Evolutionary conservation across 2,888 invertebrate species (phyloP).

Genomic region (Cryptophagus acutangulus): DNA sequence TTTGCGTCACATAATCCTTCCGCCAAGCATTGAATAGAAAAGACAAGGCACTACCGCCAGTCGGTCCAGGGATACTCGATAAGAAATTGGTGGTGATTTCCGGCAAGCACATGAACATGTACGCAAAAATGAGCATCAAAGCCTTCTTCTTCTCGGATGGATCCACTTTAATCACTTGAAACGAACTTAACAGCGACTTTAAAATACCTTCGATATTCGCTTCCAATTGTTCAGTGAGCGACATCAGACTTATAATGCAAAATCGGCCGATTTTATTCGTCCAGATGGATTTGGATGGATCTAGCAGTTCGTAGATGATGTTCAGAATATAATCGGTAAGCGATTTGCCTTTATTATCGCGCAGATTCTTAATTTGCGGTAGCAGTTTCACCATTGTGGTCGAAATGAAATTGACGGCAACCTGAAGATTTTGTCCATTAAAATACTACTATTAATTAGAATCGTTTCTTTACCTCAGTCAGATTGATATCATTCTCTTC

Average conservation of each 20-base stretch:
- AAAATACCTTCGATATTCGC: constrained; percentile 26
- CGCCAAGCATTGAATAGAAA: constrained; percentile 28
- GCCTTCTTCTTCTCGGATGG: constrained; percentile 13
- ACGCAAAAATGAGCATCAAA: constrained; percentile 26
- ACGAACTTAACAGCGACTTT: constrained; percentile 24
- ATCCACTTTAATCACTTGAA: constrained; percentile 20
- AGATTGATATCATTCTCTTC: constrained; percentile 20
- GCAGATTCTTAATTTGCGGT: constrained; percentile 17
- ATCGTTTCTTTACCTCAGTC: constrained; percentile 24
- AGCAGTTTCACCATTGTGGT: constrained; percentile 15
- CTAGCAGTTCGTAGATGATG: constrained; percentile 19
- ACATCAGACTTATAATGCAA: constrained; percentile 23
- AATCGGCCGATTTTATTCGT: constrained; percentile 23
- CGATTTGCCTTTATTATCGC: constrained; percentile 18
- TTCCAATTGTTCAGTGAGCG: constrained; percentile 24
- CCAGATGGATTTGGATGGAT: constrained; percentile 17
- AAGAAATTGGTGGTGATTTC: constrained; percentile 25
- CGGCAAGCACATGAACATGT: constrained; percentile 28
- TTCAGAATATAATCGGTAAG: constrained; percentile 22
- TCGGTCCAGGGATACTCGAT: constrained; percentile 29
- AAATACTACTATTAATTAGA: too few relatives aligned
- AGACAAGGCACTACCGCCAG: constrained; percentile 29
- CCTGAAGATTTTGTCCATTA: too few relatives aligned
- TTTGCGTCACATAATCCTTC: constrained; percentile 15
- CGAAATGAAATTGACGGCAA: constrained; percentile 12